Evolutionary conservation across 2,888 invertebrate species (phyloP).

Genomic region (Hemicrepidius hirtus): DNA sequence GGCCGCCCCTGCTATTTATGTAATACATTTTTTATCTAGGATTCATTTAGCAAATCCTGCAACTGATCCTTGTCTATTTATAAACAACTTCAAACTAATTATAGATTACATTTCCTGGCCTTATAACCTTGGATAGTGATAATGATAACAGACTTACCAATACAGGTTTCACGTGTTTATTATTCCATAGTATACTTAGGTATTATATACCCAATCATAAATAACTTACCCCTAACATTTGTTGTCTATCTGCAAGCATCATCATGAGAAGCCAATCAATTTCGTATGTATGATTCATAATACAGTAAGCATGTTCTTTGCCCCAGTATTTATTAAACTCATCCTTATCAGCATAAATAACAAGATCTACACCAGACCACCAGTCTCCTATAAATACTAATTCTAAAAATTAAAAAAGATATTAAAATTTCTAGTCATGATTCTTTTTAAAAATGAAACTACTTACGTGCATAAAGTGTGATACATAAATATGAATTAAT

Average conservation of each 20-base stretch:
- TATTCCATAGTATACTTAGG: too few species aligned
- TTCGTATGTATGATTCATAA: conserved; percentile 97
- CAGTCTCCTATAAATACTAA: conserved; percentile 94
- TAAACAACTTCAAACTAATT: too few species aligned
- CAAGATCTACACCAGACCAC: conserved; percentile 88
- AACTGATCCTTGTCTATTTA: too few species aligned
- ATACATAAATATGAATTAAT: conserved; percentile 93
- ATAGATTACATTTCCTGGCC: too few species aligned
- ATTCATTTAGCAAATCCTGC: too few species aligned
- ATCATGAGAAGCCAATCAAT: conserved; percentile 97
- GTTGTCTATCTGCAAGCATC: conserved; percentile 89
- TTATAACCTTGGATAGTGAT: too few species aligned
- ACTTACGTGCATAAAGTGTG: conserved; percentile 94
- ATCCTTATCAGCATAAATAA: conserved; percentile 85
- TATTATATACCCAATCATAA: too few species aligned
- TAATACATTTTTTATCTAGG: too few species aligned
- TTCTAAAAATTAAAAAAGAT: conserved; percentile 77
- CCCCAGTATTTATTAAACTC: conserved; percentile 87
- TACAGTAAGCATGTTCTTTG: conserved; percentile 90
- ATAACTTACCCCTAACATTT: conserved; percentile 85
- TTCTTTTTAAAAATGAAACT: conserved; percentile 48
- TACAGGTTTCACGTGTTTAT: too few species aligned
- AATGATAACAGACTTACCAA: too few species aligned
- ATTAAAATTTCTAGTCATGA: background rate
- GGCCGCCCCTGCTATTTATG: too few species aligned